phyloP scores from a whole-genome alignment of 1,140 invertebrate genomes.

The Coenobita brevimanus region DNA sequence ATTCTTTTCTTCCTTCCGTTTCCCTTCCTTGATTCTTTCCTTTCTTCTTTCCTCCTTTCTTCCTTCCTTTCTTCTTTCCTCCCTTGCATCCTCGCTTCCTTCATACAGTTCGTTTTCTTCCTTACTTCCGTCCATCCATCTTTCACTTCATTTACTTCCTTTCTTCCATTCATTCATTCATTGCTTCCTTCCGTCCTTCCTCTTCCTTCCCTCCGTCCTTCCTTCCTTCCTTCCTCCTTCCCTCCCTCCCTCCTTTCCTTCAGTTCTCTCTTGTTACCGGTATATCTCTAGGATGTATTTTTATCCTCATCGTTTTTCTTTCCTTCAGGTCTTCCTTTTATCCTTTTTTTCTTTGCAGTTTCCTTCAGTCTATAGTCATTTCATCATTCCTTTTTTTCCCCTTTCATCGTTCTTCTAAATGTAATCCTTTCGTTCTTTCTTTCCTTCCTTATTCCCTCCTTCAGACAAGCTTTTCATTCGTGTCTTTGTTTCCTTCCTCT shows the following conservation, averaged over 20 bases:
- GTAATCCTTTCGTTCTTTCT: constrained; percentile 38
- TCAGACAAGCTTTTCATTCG: neutral
- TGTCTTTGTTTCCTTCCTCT: constrained; percentile 22
- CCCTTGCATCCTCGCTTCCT: neutral
- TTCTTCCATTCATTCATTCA: neutral
- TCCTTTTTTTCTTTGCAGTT: no score
- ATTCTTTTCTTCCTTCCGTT: neutral
- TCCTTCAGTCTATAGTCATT: no score
- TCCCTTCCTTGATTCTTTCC: neutral
- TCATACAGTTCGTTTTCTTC: neutral
- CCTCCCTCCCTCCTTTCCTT: constrained; percentile 36
- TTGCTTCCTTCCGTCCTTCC: no score
- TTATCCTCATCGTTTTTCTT: no score
- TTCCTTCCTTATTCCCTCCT: constrained; percentile 24
- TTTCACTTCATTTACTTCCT: neutral
- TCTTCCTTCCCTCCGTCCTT: neutral
- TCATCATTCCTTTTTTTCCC: no score
- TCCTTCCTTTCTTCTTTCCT: neutral
- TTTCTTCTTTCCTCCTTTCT: neutral
- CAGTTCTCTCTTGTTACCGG: constrained; percentile 31
- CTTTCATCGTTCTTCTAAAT: no score
- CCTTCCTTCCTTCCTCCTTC: neutral
- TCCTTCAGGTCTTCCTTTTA: no score
- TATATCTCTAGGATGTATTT: no score
- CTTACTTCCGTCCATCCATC: no score